These are phyloP conservation scores for Oriolus oriolus DNA, from an alignment of 2,113 vertebrate genomes.

Conservation along the genomic window DNA sequence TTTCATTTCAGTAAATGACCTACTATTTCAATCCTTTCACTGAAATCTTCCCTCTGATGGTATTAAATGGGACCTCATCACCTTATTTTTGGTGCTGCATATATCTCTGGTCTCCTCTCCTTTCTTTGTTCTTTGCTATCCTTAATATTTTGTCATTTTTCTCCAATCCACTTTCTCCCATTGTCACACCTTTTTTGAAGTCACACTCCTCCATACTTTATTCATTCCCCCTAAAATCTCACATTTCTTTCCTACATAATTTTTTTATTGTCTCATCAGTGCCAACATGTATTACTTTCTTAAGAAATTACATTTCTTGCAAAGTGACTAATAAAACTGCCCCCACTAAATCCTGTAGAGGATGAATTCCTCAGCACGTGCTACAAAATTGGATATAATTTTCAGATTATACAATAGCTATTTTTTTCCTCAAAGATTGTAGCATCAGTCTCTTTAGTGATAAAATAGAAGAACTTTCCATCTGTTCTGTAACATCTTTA, in stretches of 20 bases:
- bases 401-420: not conserved
- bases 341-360: not conserved
- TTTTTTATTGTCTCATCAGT: not conserved
- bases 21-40: not conserved
- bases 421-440: not conserved
- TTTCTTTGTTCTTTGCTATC: not conserved
- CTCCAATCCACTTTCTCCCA: not conserved
- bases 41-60: not conserved
- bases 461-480: not conserved
- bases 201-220: not conserved
- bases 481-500: not conserved
- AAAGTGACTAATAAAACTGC: not conserved
- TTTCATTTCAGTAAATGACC: not conserved
- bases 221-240: not conserved
- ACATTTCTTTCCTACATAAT: not conserved
- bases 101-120: not conserved
- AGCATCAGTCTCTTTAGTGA: not conserved
- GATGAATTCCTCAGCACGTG: not conserved
- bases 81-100: not conserved
- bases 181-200: not conserved
- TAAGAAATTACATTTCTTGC: not conserved
- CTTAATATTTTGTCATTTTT: not conserved
- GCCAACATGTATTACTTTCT: not conserved
- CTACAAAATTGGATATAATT: not conserved
- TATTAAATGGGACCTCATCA: not conserved